Conservation (phyloP, 2,113 vertebrate species). For the Microtus oregoni region DNA sequence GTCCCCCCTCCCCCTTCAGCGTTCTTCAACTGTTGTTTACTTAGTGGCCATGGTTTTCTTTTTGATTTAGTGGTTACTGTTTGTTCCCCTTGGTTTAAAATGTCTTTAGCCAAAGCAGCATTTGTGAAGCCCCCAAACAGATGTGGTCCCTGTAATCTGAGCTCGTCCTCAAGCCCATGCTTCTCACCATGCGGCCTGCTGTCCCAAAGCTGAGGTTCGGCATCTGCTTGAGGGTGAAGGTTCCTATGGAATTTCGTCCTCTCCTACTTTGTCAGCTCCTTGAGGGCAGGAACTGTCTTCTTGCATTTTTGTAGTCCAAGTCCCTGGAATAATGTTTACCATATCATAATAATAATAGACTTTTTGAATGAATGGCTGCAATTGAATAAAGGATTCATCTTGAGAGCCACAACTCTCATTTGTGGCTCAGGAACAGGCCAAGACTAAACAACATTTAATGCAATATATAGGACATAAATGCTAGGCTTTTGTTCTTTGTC, state of each 20-base stretch:
- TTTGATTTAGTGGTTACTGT: slow-evolving; percentile 60
- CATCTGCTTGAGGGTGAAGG: not conserved
- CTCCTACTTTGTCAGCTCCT: slow-evolving; percentile 14
- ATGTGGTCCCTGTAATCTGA: slow-evolving; percentile 62
- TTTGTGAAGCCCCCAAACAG: slow-evolving; percentile 60
- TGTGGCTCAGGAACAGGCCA: not conserved
- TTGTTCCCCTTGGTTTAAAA: slow-evolving; percentile 50
- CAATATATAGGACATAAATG: not conserved
- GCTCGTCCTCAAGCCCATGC: not conserved
- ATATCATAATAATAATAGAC: not conserved
- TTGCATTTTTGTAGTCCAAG: slow-evolving; percentile 30
- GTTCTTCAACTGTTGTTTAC: slow-evolving; percentile 55
- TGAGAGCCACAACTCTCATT: not conserved
- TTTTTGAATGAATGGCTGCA: slow-evolving; percentile 14
- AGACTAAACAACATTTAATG: slow-evolving; percentile 22
- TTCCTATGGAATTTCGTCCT: not conserved
- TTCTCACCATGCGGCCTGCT: too few relatives aligned
- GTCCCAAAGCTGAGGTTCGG: not conserved
- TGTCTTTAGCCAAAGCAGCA: slow-evolving; percentile 60
- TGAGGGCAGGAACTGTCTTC: slow-evolving; percentile 14
- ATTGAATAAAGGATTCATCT: not conserved
- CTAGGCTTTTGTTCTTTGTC: not conserved
- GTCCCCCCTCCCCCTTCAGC: not conserved
- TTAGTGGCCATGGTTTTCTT: slow-evolving; percentile 53
- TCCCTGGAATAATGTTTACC: slow-evolving; percentile 8